phyloP scores from a whole-genome alignment of 2,797 vertebrate genomes.

The Sphaeramia orbicularis region DNA sequence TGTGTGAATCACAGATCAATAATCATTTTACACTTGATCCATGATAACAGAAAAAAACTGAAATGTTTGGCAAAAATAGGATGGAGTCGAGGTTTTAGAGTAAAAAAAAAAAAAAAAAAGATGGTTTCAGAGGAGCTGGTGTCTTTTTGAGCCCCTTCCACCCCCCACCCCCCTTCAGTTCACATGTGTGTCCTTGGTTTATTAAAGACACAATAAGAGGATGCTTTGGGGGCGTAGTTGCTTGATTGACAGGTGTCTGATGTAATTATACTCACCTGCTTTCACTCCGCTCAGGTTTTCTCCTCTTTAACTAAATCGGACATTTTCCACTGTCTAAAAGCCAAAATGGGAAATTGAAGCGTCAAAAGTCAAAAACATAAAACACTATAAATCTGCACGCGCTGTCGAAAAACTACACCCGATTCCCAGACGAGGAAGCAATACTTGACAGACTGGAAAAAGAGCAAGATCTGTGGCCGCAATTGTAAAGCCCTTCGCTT shows the following conservation, averaged over 20 bases:
- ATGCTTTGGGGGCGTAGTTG: not conserved
- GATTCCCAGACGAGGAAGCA: constrained; percentile 23
- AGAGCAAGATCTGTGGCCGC: constrained; percentile 47
- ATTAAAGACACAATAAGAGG: not conserved
- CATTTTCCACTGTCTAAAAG: constrained; percentile 22
- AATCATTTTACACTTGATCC: too few relatives aligned
- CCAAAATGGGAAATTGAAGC: constrained; percentile 22
- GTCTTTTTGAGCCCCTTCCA: too few relatives aligned
- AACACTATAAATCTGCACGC: constrained; percentile 27
- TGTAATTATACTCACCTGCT: constrained; percentile 21
- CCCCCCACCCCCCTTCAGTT: too few relatives aligned
- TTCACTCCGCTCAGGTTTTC: constrained; percentile 8
- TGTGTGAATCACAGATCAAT: too few relatives aligned
- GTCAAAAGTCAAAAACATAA: constrained; percentile 1
- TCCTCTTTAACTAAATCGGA: constrained; percentile 12
- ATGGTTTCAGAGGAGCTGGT: too few relatives aligned
- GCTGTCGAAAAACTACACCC: constrained; percentile 7
- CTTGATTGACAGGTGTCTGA: constrained; percentile 30
- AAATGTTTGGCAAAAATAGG: too few relatives aligned
- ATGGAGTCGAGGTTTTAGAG: too few relatives aligned
- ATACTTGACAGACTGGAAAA: constrained; percentile 40
- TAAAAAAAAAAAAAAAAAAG: too few relatives aligned
- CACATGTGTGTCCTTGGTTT: not conserved
- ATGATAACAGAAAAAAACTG: too few relatives aligned
- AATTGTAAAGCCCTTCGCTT: constrained; percentile 56